These are phyloP conservation scores for Panzeria rudis DNA, from an alignment of 2,888 invertebrate genomes.

Conservation along the genomic window DNA sequence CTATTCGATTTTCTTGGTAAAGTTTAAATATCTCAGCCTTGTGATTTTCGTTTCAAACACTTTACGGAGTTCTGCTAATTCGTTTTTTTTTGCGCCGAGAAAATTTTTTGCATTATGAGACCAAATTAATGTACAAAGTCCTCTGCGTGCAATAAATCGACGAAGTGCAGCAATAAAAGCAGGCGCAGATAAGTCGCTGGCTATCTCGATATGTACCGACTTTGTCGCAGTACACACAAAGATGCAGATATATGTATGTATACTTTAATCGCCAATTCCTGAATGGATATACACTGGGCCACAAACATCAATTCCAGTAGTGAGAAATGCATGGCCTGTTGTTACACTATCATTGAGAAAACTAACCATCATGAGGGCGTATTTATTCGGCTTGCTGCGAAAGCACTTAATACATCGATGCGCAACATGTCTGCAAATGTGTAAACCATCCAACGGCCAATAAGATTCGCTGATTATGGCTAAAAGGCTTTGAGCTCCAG, in stretches of 20 bases:
- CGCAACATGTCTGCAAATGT: conserved; percentile 13
- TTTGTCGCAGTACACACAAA: too few species aligned
- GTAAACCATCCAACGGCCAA: conserved; percentile 29
- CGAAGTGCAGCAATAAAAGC: conserved; percentile 11
- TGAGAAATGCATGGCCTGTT: too few species aligned
- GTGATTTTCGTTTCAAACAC: too few species aligned
- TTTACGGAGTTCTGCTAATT: background rate
- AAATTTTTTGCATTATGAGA: conserved; percentile 68
- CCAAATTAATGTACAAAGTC: conserved; percentile 60
- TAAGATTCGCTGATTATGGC: conserved; percentile 1
- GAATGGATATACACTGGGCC: too few species aligned
- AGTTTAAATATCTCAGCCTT: background rate
- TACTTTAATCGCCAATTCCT: too few species aligned
- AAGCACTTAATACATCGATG: conserved; percentile 9
- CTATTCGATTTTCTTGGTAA: conserved; percentile 8
- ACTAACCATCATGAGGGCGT: conserved; percentile 7
- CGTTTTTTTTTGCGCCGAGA: conserved; percentile 48
- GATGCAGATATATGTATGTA: too few species aligned
- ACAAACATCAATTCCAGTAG: too few species aligned
- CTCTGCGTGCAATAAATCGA: too few species aligned
- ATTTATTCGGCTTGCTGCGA: conserved; percentile 18
- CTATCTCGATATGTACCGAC: too few species aligned
- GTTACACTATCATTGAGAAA: too few species aligned
- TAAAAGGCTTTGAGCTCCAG: conserved; percentile 35
- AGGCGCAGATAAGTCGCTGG: too few species aligned